Conservation (phyloP, 2,797 vertebrate species). For the Miichthys miiuy region DNA sequence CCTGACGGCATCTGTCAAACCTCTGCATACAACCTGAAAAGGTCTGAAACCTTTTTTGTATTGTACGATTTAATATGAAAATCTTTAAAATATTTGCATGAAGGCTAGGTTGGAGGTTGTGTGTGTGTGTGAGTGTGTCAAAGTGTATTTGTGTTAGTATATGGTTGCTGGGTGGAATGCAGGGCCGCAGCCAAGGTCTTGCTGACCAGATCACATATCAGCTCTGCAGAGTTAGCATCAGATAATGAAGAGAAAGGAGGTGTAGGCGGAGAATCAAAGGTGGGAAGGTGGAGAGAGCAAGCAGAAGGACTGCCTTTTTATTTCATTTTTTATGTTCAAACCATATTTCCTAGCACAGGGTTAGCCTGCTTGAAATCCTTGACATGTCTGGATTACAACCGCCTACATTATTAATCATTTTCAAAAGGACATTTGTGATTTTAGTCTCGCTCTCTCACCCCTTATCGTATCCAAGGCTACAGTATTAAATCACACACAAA, state of each 20-base stretch:
- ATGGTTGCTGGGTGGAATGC: conserved; percentile 35
- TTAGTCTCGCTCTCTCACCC: no score
- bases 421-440: neutral
- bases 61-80: neutral
- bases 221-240: conserved; percentile 22
- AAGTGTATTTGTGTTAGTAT: conserved; percentile 20
- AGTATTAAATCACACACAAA: neutral
- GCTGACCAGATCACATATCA: conserved; percentile 61
- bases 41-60: neutral
- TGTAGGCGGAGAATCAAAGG: conserved; percentile 12
- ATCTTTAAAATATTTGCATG: neutral
- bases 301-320: neutral
- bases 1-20: neutral
- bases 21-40: neutral
- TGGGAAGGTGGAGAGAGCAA: neutral
- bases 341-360: neutral
- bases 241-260: conserved; percentile 18
- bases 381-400: neutral
- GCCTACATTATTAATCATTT: neutral
- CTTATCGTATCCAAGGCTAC: neutral
- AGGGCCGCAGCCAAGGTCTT: conserved; percentile 39
- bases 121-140: conserved; percentile 23
- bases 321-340: neutral
- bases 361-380: neutral
- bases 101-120: neutral